Percentiles rank a stretch among this genome's conserved stretches.
Evolutionary conservation across 2,888 invertebrate genomes (phyloP).

Genomic region (Tethea ocularis): DNA sequence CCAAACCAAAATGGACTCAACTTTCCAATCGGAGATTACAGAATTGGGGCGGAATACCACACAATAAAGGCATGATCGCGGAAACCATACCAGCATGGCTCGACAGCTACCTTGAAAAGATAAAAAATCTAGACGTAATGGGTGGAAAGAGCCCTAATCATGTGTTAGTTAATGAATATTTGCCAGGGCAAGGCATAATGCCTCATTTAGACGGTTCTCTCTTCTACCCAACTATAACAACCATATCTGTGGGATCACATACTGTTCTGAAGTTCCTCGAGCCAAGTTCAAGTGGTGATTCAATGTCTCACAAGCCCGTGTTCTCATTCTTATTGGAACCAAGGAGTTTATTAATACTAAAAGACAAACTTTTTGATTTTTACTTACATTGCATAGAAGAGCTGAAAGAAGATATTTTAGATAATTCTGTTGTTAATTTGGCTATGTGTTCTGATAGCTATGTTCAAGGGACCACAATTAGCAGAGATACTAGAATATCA

Average conservation of each 20-base stretch:
- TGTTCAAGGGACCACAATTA: conserved; percentile 80
- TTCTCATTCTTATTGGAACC: conserved; percentile 93
- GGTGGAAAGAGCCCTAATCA: conserved; percentile 92
- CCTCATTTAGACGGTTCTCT: conserved; percentile 98
- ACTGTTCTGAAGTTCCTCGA: conserved; percentile 93
- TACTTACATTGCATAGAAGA: conserved; percentile 95
- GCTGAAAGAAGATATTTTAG: conserved; percentile 85
- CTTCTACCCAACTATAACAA: conserved; percentile 96
- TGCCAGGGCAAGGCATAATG: conserved; percentile 97
- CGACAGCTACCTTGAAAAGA: conserved; percentile 86
- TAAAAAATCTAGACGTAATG: conserved; percentile 88
- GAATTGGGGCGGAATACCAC: conserved; percentile 98
- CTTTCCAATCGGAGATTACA: conserved; percentile 95
- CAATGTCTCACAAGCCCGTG: conserved; percentile 59
- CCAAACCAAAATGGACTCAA: conserved; percentile 98
- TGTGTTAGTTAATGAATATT: conserved; percentile 97
- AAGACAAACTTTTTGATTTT: conserved; percentile 91
- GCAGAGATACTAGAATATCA: conserved; percentile 90
- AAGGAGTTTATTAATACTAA: conserved; percentile 93
- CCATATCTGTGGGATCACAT: conserved; percentile 95
- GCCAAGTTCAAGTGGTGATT: conserved; percentile 63
- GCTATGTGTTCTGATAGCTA: conserved; percentile 83
- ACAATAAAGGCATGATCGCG: conserved; percentile 95
- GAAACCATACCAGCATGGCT: conserved; percentile 96
- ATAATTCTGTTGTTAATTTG: conserved; percentile 86